Percentiles rank a stretch among this genome's conserved stretches.
Evolutionary conservation across 2,888 invertebrate genomes (phyloP).

Genomic region (Meandrusa payeni): DNA sequence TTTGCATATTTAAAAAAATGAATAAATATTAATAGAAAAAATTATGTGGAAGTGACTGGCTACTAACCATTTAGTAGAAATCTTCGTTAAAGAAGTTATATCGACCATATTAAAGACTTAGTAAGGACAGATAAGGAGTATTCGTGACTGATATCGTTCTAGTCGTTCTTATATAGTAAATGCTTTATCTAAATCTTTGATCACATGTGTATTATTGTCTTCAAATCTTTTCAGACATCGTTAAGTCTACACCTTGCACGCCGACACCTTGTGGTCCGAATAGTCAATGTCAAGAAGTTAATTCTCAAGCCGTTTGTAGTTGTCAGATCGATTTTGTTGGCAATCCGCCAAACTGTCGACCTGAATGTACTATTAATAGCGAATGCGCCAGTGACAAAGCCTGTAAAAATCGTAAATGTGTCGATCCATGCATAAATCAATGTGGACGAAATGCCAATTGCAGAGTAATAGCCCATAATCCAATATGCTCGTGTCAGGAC

Average conservation of each 20-base stretch:
- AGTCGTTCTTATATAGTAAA: no score
- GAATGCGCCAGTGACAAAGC: constrained; percentile 89
- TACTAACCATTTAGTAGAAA: no score
- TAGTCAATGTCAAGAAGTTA: constrained; percentile 85
- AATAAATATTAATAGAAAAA: no score
- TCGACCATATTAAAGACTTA: no score
- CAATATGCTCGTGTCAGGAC: constrained; percentile 88
- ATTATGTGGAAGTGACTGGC: no score
- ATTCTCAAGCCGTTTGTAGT: constrained; percentile 86
- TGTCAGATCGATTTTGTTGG: constrained; percentile 87
- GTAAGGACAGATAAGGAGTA: no score
- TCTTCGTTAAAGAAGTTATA: no score
- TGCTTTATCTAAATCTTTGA: no score
- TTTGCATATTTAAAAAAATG: no score
- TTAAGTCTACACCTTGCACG: constrained; percentile 78
- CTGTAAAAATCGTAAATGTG: constrained; percentile 88
- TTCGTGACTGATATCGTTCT: no score
- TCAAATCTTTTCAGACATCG: constrained; percentile 49
- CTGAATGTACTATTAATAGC: constrained; percentile 90
- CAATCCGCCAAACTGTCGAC: constrained; percentile 88
- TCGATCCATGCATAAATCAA: constrained; percentile 88
- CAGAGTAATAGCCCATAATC: constrained; percentile 90
- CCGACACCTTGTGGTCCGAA: constrained; percentile 92
- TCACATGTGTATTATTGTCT: no score
- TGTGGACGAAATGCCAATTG: constrained; percentile 91